Evolutionary conservation across 92 coral and sea anemone genomes (phyloP), one percentile per base, ranked within the genome.

Genomic region (Epizoanthus ramosus): DNA sequence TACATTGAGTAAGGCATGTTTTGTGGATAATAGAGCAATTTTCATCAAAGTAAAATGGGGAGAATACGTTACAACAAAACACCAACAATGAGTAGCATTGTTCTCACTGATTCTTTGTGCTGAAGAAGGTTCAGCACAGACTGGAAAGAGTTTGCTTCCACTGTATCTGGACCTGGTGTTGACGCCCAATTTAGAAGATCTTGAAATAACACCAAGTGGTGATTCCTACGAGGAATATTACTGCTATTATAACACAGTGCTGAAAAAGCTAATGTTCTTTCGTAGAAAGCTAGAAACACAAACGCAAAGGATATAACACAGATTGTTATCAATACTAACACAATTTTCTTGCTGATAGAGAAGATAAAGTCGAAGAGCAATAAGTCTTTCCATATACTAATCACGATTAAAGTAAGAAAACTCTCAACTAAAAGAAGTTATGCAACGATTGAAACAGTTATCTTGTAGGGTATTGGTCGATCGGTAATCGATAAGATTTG

Each of bases 31-130:
- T n/a, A n/a, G n/a, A n/a, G n/a, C n/a, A n/a, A n/a, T n/a, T n/a
- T n/a, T n/a, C n/a, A n/a, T n/a, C n/a, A n/a, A n/a, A n/a, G n/a
- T n/a, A n/a, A n/a, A n/a, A n/a, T n/a, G n/a, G n/a, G 79, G 60
- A 2, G 31, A 23, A 73, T 73, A 73, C 8, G 79, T 73, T 53
- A 22, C 22, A 12, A 73, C 2, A 35, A 73, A 73, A 73, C 5
- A n/a, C 79, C 37, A 47, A 54, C 79, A 25, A 24, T 53, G n/a
- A 54, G 45, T 4, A 53, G 16, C 60, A 73, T 73, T 3, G 57
- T 50, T 28, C 37, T 73, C 14, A 73, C 64, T 57, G 63, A 73
- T 73, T 13, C 53, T 43, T 21, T 73, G 64, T 53, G 53, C 14
- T 73, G 31, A 10, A 52, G 6, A 4, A 52, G 1, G 21, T 73